Evolutionary conservation across 2,797 vertebrate genomes (phyloP), one percentile per base, ranked within the genome.

Genomic region (Poeciliopsis gracilis): DNA sequence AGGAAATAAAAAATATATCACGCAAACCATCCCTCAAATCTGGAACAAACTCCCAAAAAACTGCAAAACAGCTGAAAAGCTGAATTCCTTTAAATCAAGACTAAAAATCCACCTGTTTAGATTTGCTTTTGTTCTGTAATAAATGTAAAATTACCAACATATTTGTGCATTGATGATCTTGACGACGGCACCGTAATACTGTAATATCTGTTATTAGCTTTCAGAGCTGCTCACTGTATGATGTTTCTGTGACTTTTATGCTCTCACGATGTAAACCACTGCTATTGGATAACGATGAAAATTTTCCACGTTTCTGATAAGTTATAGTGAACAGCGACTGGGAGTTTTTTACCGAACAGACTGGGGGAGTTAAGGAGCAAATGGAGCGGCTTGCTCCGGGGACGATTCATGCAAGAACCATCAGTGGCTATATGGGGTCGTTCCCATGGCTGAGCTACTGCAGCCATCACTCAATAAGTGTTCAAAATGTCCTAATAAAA

Each of bases 401-500:
- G 10, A 41, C 30, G 33, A 5, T 23, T 66, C 33, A 67, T 28
- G 1, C 43, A 45, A 16, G 3, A 16, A 9, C 67, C 15, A 3
- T 36, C 43, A 46, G n/a, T 71, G 46, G n/a, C 15, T 46, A 45
- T 28, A 70, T n/a, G n/a, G 25, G 36, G 12, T 67, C 36, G 2
- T 41, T 38, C 25, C 28, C 23, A 45, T 70, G 67, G 41, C 67
- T 28, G 25, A 28, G 28, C 8, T 46, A 45, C 43, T 45, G 67
- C 12, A 18, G n/a, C 2, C 43, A 46, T 16, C 0, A 8, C 13
- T 46, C 69, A 61, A 82, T n/a, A 12, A 43, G 51, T 23, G 47
- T 57, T 82, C 18, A 45, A 30, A 49, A 41, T 81, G 73, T 33
- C 77, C n/a, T 41, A 45, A 72, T 72, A 46, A 67, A 71, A 57